Evolutionary conservation across 2,797 vertebrate species (phyloP), one percentile per base, ranked within the genome.

Genomic region (Zenarchopterus dispar): DNA sequence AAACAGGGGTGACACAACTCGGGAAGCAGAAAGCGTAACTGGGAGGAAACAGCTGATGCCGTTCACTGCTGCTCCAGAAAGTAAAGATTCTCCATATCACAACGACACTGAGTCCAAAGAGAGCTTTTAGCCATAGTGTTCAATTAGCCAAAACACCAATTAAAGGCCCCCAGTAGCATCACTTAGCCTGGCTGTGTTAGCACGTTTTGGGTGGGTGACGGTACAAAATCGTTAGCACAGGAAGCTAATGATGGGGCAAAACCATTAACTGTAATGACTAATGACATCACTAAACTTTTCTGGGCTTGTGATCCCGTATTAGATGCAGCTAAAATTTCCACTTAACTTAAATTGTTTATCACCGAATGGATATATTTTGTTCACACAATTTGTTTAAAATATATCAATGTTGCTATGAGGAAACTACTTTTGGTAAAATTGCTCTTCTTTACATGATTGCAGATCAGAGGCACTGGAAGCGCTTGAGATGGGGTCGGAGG

Each of bases 111-210:
- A 60, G 42, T 56, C 39, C 3, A 13, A 16, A 1, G 61, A 83
- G 88, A 88, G 82, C 85, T 87, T 89, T 89, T 80, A 90, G 63
- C 62, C 2, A 26, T 22, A 49, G 76, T 51, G 75, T 64, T 84
- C 84, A 90, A 86, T 89, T 87, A 84, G 70, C 52, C 73, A 80
- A 81, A 85, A 85, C 67, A 72, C 57, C 69, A 71, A 77, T 84
- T 86, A 83, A 44, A 56, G 63, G 50, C 56, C 11, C 67, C 66
- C 72, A 72, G 73, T 78, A 70, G 82, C 62, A 56, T 51, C 63
- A 75, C 71, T 85, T 67, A 75, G 70, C 47, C 68, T 52, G 51
- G 49, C 31, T 51, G 44, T 57, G 51, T 81, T 86, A 75, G 70
- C 70, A 81, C 78, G 85, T 65, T 88, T 75, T 70, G 52, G 70